These are phyloP conservation scores for Tetranychus piercei DNA, from an alignment of 2,888 invertebrate genomes.

Conservation along the genomic window DNA sequence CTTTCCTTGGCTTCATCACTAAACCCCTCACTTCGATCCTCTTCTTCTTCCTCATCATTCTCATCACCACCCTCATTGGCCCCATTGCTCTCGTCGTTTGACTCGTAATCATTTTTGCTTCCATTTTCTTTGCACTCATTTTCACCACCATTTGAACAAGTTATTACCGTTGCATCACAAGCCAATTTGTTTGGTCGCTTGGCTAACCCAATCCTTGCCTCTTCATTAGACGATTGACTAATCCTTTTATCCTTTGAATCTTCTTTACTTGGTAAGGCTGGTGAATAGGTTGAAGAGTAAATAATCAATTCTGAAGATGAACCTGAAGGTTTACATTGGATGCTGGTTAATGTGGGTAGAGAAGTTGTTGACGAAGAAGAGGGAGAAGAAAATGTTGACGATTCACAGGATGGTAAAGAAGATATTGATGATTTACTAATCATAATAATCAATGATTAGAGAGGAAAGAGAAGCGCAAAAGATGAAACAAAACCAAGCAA, in stretches of 20 bases:
- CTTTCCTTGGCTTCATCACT: no score
- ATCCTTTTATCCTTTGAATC: neutral
- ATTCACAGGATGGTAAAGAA: neutral
- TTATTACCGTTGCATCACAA: neutral
- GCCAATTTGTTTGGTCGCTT: neutral
- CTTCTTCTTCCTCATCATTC: no score
- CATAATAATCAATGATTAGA: no score
- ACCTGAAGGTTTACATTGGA: neutral
- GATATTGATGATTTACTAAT: no score
- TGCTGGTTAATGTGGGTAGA: neutral
- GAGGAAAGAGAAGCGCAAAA: no score
- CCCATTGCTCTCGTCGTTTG: no score
- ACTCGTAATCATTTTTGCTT: no score
- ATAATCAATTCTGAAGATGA: neutral
- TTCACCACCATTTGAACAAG: no score
- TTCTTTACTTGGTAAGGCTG: neutral
- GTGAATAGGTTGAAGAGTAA: neutral
- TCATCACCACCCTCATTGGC: no score
- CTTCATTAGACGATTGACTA: neutral
- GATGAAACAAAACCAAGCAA: no score
- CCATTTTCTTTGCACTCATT: no score
- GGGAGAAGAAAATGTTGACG: neutral
- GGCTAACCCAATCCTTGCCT: neutral
- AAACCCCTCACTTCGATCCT: no score
- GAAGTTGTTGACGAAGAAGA: neutral